Conservation (phyloP, 1,140 invertebrate species). For the Sycobia sp. region DNA sequence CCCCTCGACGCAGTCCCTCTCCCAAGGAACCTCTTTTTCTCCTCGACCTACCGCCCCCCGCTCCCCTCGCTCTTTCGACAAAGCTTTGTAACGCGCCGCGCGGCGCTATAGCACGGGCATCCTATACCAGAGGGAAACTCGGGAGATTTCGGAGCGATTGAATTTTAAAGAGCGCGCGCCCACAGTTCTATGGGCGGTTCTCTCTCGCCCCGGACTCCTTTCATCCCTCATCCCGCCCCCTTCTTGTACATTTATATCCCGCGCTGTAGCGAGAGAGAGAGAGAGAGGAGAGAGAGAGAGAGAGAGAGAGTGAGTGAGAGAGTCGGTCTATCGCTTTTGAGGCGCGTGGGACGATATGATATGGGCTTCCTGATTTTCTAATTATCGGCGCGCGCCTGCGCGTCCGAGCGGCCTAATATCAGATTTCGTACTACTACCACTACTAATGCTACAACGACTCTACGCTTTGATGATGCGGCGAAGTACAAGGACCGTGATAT, state of each 20-base stretch:
- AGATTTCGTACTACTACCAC: no score
- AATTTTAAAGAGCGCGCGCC: slow-evolving; percentile 23
- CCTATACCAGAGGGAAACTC: slow-evolving; percentile 11
- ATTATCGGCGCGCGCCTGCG: no score
- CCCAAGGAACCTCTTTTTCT: neutral
- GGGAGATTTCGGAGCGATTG: slow-evolving; percentile 11
- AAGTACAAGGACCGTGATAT: no score
- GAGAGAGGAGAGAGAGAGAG: neutral
- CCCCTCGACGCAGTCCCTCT: no score
- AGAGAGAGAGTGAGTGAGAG: neutral
- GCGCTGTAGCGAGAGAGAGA: neutral
- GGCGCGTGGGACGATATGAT: no score
- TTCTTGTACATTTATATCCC: slow-evolving; percentile 17
- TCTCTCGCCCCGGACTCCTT: neutral
- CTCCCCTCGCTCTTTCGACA: neutral
- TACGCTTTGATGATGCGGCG: no score
- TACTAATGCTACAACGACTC: no score
- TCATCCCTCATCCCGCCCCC: neutral
- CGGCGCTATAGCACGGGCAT: no score
- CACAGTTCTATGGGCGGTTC: no score
- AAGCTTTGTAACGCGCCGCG: neutral
- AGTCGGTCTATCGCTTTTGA: neutral
- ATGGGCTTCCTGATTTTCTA: no score
- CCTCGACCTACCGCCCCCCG: no score
- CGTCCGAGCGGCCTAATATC: no score